phyloP scores from a whole-genome alignment of 2,797 vertebrate species.

The Lepus oiostolus region DNA sequence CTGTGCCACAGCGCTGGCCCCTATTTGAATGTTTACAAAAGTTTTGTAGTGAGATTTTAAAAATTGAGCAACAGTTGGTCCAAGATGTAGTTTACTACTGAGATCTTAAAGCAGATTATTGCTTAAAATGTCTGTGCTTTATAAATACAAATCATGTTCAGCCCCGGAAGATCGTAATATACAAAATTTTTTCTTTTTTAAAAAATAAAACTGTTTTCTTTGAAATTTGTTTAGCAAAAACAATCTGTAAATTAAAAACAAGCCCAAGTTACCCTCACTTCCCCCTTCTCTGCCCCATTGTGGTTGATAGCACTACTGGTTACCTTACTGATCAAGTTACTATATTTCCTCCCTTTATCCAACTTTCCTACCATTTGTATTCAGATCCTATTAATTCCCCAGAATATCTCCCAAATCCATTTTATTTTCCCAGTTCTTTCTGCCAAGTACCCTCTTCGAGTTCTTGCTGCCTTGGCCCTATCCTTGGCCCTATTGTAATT shows the following conservation, averaged over 20 bases:
- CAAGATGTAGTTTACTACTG: conserved; percentile 17
- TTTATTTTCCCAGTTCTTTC: conserved; percentile 58
- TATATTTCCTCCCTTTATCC: conserved; percentile 13
- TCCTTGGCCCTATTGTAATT: conserved; percentile 26
- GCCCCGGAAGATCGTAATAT: not conserved
- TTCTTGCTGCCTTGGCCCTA: conserved; percentile 20
- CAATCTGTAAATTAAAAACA: conserved; percentile 28
- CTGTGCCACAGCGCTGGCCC: no score
- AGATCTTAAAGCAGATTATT: conserved; percentile 42
- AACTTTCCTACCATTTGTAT: not conserved
- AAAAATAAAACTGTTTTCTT: not conserved
- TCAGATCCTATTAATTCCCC: conserved; percentile 2
- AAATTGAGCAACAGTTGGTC: not conserved
- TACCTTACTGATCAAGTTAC: conserved; percentile 25
- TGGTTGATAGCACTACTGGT: not conserved
- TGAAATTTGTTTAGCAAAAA: conserved; percentile 47
- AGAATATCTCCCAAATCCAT: conserved; percentile 2
- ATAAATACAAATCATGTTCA: conserved; percentile 39
- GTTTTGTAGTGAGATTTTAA: conserved; percentile 19
- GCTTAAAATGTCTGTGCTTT: conserved; percentile 54
- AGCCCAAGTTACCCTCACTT: not conserved
- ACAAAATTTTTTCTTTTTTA: not conserved
- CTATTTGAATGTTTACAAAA: not conserved
- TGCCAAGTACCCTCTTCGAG: not conserved
- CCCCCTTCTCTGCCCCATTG: not conserved